Percentiles rank a stretch among this genome's conserved stretches.
These are phyloP conservation scores for Parazoanthus darwini DNA, from an alignment of 92 coral and sea anemone genomes.

Conservation along the genomic window DNA sequence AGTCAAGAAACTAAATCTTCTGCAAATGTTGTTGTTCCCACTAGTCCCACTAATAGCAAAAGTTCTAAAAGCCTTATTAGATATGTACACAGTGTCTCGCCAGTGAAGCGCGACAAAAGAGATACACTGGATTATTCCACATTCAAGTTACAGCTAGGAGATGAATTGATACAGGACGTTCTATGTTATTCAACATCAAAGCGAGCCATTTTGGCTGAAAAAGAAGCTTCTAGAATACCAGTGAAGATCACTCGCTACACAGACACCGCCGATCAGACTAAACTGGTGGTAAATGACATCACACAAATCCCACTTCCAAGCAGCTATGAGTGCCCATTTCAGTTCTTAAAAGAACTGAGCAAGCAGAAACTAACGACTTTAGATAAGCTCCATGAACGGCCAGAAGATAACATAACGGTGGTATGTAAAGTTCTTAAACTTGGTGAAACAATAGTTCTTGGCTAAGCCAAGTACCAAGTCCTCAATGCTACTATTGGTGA, in stretches of 20 bases:
- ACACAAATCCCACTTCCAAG: slow-evolving; percentile 39
- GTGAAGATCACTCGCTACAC: slow-evolving; percentile 55
- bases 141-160: slow-evolving; percentile 42
- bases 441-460: slow-evolving; percentile 42
- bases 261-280: slow-evolving; percentile 46
- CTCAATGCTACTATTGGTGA: slow-evolving; percentile 44
- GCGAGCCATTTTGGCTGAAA: slow-evolving; percentile 48
- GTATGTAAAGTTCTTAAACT: slow-evolving; percentile 47
- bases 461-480: slow-evolving; percentile 56
- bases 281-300: slow-evolving; percentile 49
- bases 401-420: slow-evolving; percentile 50
- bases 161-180: slow-evolving; percentile 32
- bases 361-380: slow-evolving; percentile 41
- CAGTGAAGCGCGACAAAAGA: slow-evolving; percentile 43
- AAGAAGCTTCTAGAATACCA: slow-evolving; percentile 54
- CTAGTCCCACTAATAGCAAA: background rate
- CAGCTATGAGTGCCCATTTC: slow-evolving; percentile 50
- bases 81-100: slow-evolving; percentile 37
- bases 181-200: slow-evolving; percentile 50
- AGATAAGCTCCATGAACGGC: slow-evolving; percentile 46
- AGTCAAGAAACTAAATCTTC: slow-evolving; percentile 25
- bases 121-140: slow-evolving; percentile 54
- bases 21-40: slow-evolving; percentile 9
- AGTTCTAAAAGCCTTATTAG: slow-evolving; percentile 15
- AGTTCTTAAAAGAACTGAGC: slow-evolving; percentile 46